Percentiles rank a stretch among this genome's conserved stretches.
Conservation (phyloP, 2,888 invertebrate species). For the Chalcosyrphus nemorum region DNA sequence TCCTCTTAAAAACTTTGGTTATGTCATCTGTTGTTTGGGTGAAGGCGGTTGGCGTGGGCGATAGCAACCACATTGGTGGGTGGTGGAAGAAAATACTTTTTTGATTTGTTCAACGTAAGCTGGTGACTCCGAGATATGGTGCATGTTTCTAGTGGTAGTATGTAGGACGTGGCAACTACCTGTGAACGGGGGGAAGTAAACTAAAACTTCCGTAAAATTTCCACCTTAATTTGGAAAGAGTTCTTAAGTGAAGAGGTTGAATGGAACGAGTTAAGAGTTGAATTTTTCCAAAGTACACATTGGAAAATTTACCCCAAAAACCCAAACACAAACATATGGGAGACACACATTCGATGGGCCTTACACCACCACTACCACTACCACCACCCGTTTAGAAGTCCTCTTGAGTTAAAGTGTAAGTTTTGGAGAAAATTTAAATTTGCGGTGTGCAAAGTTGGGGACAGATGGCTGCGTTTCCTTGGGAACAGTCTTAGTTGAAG, state of each 20-base stretch:
- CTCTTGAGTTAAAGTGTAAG: constrained; percentile 43
- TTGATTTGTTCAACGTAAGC: constrained; percentile 46
- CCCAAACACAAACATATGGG: constrained; percentile 58
- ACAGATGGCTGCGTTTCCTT: constrained; percentile 59
- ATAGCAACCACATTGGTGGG: not conserved
- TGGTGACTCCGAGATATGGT: constrained; percentile 50
- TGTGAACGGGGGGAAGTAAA: constrained; percentile 33
- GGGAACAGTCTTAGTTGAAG: constrained; percentile 18
- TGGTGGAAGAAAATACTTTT: constrained; percentile 21
- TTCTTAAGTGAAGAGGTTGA: constrained; percentile 34
- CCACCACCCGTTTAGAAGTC: not conserved
- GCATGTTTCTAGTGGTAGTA: too few species aligned
- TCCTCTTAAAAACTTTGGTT: constrained; percentile 65
- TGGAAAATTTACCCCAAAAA: constrained; percentile 32
- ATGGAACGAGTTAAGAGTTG: constrained; percentile 23
- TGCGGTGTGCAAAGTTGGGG: constrained; percentile 58
- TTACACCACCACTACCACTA: not conserved
- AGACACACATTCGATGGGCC: constrained; percentile 13
- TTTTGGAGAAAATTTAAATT: constrained; percentile 66
- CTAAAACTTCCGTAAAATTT: constrained; percentile 58
- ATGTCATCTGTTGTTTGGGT: constrained; percentile 57
- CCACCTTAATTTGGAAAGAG: constrained; percentile 56
- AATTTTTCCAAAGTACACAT: constrained; percentile 58
- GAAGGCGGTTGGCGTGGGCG: constrained; percentile 5
- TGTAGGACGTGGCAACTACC: constrained; percentile 24